Percentiles rank a stretch among this genome's conserved stretches.
These are phyloP conservation scores for Protaetia brevitarsis DNA, from an alignment of 1,140 invertebrate species.

Conservation along the genomic window DNA sequence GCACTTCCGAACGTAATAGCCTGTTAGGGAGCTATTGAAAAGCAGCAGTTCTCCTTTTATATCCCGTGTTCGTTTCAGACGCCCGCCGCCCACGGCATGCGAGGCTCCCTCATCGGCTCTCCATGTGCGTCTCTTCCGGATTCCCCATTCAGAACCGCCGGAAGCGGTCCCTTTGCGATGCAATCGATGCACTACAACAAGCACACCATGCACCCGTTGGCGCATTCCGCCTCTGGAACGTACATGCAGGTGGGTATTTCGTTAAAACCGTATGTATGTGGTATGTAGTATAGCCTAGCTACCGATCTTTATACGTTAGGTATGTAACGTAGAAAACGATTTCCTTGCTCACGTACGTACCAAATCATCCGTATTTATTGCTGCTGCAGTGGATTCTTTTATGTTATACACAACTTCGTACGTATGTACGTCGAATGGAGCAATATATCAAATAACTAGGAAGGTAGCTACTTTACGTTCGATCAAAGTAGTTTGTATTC, in stretches of 20 bases:
- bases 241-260: conserved; percentile 5
- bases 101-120: neutral
- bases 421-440: too few relatives aligned
- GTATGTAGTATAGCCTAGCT: too few relatives aligned
- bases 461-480: too few relatives aligned
- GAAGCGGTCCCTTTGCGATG: conserved; percentile 10
- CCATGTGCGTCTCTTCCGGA: conserved; percentile 11
- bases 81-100: neutral
- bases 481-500: too few relatives aligned
- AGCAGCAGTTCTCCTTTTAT: neutral
- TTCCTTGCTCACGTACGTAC: too few relatives aligned
- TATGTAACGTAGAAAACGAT: too few relatives aligned
- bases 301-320: too few relatives aligned
- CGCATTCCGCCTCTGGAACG: neutral
- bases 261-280: too few relatives aligned
- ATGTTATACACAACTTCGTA: too few relatives aligned
- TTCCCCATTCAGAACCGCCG: conserved; percentile 2
- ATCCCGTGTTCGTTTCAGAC: neutral
- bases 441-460: too few relatives aligned
- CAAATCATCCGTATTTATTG: too few relatives aligned
- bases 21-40: neutral
- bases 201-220: neutral
- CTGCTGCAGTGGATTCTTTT: too few relatives aligned
- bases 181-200: conserved; percentile 17
- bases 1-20: neutral